phyloP scores from a whole-genome alignment of 2,888 invertebrate genomes.

The Nebria salina region DNA sequence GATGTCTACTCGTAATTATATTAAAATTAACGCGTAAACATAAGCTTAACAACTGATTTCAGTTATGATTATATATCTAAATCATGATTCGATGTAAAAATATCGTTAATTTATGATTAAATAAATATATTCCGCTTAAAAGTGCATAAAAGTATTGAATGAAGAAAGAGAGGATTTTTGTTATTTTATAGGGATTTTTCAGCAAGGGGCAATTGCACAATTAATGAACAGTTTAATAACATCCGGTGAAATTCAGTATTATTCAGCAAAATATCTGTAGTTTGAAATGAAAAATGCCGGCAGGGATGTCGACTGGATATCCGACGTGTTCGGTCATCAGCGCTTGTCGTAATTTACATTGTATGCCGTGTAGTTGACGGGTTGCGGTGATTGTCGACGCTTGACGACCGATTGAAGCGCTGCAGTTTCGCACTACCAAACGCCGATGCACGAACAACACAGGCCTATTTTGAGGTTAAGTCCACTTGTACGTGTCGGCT shows the following conservation, averaged over 20 bases:
- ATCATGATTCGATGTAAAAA: too few species aligned
- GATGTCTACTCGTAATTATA: too few species aligned
- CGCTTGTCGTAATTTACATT: constrained; percentile 26
- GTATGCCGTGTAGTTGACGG: constrained; percentile 31
- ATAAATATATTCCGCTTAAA: too few species aligned
- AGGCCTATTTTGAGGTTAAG: constrained; percentile 28
- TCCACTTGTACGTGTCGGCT: constrained; percentile 24
- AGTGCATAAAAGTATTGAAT: too few species aligned
- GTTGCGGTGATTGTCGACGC: constrained; percentile 21
- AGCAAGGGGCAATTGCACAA: not conserved
- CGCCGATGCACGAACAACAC: not conserved
- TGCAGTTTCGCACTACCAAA: not conserved
- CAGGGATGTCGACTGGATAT: not conserved
- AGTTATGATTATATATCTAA: too few species aligned
- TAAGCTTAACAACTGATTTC: too few species aligned
- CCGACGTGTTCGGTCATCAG: not conserved
- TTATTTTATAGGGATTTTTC: not conserved
- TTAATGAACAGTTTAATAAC: constrained; percentile 1
- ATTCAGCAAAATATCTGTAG: not conserved
- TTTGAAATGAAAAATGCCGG: not conserved
- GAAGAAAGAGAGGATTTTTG: too few species aligned
- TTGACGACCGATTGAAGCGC: constrained; percentile 34
- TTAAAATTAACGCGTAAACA: too few species aligned
- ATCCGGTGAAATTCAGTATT: not conserved
- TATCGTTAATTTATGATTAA: too few species aligned